Evolutionary conservation across 1,140 invertebrate genomes (phyloP), one percentile per base, ranked within the genome.

Genomic region (Caenorhabditis brenneri): DNA sequence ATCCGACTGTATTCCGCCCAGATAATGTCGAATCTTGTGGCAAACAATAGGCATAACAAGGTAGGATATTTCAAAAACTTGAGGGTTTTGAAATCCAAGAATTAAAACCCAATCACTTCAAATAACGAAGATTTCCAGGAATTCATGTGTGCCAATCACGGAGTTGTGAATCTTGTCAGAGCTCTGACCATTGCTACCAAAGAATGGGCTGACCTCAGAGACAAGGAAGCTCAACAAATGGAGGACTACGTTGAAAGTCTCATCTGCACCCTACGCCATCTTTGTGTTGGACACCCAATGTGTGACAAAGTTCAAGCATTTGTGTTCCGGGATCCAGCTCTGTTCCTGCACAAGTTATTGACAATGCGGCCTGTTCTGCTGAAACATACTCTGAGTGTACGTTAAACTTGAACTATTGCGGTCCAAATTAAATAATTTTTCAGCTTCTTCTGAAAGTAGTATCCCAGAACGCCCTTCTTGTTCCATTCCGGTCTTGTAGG

Each of bases 21-120:
- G 12, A 81, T 42, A 5, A 53, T 81, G 36, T 53, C 80, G 4
- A 81, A 81, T 51, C 19, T 81, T 24, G 53, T 81, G 10, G 80
- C 80, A 9, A 81, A 81, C 36, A 55, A 81, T 12, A 58, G 51
- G 42, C 49, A 27, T 7, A 55, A 81, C 33, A 81, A 81, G 80
- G 79, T 80, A 46, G 2, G 12, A 9, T 36, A 36, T 1, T 0
- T 16, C 15, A 65, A 9, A n/a, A n/a, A n/a, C n/a, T n/a, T n/a
- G n/a, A n/a, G n/a, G n/a, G n/a, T n/a, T n/a, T n/a, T n/a, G n/a
- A n/a, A n/a, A n/a, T n/a, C n/a, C 19, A 5, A n/a, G 31, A 65
- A 5, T 6, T 65, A 39, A n/a, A n/a, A 19, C 49, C 29, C 27
- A 29, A 51, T 29, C n/a, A n/a, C n/a, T n/a, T n/a, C n/a, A n/a